Conservation (phyloP, 1,140 invertebrate species). For the Drosophila ercepeae region DNA sequence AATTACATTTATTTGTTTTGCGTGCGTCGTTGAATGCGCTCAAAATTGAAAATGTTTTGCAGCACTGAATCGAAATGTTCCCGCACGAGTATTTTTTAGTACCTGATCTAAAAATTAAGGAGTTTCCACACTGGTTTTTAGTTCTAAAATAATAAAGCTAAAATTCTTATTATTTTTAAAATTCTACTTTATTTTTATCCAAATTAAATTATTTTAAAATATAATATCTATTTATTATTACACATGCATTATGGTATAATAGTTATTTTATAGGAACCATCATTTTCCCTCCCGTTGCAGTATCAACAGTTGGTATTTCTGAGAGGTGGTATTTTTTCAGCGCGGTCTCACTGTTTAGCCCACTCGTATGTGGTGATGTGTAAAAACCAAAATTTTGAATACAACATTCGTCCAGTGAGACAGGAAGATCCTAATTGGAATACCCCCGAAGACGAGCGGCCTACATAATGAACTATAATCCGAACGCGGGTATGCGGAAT, state of each 20-base stretch:
- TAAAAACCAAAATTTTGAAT: slow-evolving; percentile 31
- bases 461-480: slow-evolving; percentile 84
- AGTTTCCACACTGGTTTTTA: neutral
- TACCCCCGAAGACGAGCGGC: neutral
- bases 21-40: slow-evolving; percentile 17
- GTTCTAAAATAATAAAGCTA: too few species aligned
- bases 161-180: too few species aligned
- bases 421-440: slow-evolving; percentile 14
- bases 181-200: neutral
- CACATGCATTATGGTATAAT: too few species aligned
- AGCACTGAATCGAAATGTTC: neutral
- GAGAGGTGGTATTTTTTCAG: neutral
- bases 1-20: slow-evolving; percentile 31
- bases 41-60: slow-evolving; percentile 16
- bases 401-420: slow-evolving; percentile 7
- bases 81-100: neutral
- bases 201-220: neutral
- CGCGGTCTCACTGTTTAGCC: slow-evolving; percentile 9
- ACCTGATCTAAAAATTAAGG: neutral
- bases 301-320: neutral
- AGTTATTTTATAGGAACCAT: too few species aligned
- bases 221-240: too few species aligned
- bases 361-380: slow-evolving; percentile 42
- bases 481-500: slow-evolving; percentile 84
- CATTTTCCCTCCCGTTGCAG: too few species aligned